A percentile compares a stretch with the other conserved stretches of the same genome.
Conservation (phyloP, 2,113 vertebrate genomes). For the Dipodomys stephensi region DNA sequence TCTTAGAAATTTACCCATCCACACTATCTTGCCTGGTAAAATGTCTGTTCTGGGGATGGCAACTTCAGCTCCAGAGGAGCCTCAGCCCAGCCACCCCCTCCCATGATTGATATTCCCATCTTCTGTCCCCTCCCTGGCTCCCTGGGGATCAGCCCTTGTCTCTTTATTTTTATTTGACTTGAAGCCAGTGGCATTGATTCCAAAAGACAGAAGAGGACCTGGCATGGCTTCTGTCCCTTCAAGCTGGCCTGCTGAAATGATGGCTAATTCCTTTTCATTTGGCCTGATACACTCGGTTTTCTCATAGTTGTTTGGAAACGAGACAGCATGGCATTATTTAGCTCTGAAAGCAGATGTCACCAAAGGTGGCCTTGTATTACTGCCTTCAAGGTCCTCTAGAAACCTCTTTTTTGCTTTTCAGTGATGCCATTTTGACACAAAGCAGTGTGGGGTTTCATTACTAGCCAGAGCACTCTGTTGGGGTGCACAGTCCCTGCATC, state of each 20-base stretch:
- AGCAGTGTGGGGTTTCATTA: slow-evolving; percentile 13
- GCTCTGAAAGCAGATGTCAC: slow-evolving; percentile 64
- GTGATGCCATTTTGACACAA: slow-evolving; percentile 45
- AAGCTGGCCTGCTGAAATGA: slow-evolving; percentile 68
- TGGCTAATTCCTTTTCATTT: slow-evolving; percentile 66
- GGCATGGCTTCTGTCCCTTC: slow-evolving; percentile 68
- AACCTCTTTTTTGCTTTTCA: slow-evolving; percentile 60
- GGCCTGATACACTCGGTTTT: slow-evolving; percentile 52
- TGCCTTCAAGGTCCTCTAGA: slow-evolving; percentile 23
- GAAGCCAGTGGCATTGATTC: slow-evolving; percentile 78
- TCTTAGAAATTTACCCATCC: not conserved
- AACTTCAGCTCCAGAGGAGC: slow-evolving; percentile 45
- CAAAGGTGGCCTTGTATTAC: slow-evolving; percentile 50
- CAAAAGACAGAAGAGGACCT: slow-evolving; percentile 67
- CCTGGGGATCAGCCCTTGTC: slow-evolving; percentile 46
- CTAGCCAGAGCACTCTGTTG: slow-evolving; percentile 52
- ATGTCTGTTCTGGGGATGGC: not conserved
- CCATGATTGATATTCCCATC: slow-evolving; percentile 55
- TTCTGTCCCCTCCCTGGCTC: not conserved
- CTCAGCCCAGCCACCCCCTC: slow-evolving; percentile 79
- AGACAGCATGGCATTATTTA: slow-evolving; percentile 62
- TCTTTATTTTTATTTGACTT: slow-evolving; percentile 85
- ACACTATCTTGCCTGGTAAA: not conserved
- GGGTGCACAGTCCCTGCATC: not conserved
- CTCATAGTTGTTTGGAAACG: slow-evolving; percentile 60